These are phyloP conservation scores for Rhagonycha fulva DNA, from an alignment of 2,888 invertebrate genomes.

Conservation along the genomic window DNA sequence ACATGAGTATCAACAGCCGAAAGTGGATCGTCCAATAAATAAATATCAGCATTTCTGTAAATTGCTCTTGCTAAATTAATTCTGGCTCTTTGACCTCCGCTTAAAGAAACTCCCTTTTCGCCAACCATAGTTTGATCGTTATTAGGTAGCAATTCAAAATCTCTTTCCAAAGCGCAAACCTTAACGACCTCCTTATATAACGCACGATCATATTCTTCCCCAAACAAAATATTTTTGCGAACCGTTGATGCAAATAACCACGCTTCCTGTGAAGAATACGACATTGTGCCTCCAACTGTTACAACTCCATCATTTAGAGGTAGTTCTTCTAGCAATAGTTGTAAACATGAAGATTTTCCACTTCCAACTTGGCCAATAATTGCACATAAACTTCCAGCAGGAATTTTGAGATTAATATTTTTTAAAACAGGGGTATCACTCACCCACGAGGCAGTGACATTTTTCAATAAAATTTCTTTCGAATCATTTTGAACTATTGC, in stretches of 20 bases:
- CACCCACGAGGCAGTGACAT: background rate
- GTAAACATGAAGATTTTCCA: conserved; percentile 68
- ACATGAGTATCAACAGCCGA: conserved; percentile 81
- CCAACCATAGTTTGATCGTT: conserved; percentile 62
- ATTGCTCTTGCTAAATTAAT: conserved; percentile 78
- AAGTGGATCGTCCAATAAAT: conserved; percentile 79
- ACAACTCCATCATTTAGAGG: conserved; percentile 58
- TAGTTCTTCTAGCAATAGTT: conserved; percentile 62
- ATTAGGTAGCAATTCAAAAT: conserved; percentile 65
- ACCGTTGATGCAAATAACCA: conserved; percentile 67
- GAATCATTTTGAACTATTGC: conserved; percentile 21
- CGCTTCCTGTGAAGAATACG: conserved; percentile 69
- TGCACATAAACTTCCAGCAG: conserved; percentile 63
- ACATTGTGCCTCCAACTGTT: conserved; percentile 58
- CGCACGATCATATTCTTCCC: conserved; percentile 55
- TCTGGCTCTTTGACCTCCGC: conserved; percentile 82
- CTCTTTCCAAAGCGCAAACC: conserved; percentile 65
- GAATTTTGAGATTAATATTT: conserved; percentile 54
- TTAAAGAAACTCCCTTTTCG: conserved; percentile 76
- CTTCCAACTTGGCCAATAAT: conserved; percentile 91
- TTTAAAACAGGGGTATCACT: conserved; percentile 34
- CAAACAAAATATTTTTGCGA: conserved; percentile 72
- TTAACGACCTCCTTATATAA: conserved; percentile 59
- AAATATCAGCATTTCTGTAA: conserved; percentile 76
- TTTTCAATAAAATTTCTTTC: conserved; percentile 14